These are phyloP conservation scores for Euproctis similis DNA, from an alignment of 2,888 invertebrate genomes.

Conservation along the genomic window DNA sequence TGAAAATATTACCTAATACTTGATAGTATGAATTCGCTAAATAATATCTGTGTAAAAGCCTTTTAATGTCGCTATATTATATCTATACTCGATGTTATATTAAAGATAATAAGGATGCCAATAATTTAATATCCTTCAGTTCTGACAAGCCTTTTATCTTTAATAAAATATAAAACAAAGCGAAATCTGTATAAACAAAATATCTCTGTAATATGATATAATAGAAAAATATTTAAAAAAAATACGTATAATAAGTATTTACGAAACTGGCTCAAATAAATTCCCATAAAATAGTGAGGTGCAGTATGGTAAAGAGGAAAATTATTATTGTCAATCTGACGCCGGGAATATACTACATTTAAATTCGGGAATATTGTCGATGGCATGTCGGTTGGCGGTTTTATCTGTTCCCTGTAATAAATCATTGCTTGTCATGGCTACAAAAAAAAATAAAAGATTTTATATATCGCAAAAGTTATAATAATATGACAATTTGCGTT, in stretches of 20 bases:
- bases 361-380: constrained; percentile 33
- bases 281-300: constrained; percentile 13
- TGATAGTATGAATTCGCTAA: too few species aligned
- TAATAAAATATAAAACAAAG: constrained; percentile 1
- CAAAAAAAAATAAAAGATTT: constrained; percentile 36
- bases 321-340: constrained; percentile 24
- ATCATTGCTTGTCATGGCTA: constrained; percentile 41
- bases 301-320: constrained; percentile 19
- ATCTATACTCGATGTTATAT: too few species aligned
- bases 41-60: too few species aligned
- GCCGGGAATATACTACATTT: constrained; percentile 15
- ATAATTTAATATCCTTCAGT: neutral
- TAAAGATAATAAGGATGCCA: too few species aligned
- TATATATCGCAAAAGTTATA: constrained; percentile 31
- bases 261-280: constrained; percentile 1
- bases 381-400: constrained; percentile 34
- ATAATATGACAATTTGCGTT: constrained; percentile 29
- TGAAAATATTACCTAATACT: too few species aligned
- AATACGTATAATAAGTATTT: neutral
- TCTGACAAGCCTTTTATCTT: neutral
- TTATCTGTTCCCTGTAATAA: constrained; percentile 42
- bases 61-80: too few species aligned
- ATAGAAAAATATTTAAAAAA: too few species aligned
- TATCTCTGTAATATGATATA: neutral
- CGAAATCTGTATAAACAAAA: neutral